phyloP scores from a whole-genome alignment of 2,888 invertebrate genomes.

The Ceramica pisi region DNA sequence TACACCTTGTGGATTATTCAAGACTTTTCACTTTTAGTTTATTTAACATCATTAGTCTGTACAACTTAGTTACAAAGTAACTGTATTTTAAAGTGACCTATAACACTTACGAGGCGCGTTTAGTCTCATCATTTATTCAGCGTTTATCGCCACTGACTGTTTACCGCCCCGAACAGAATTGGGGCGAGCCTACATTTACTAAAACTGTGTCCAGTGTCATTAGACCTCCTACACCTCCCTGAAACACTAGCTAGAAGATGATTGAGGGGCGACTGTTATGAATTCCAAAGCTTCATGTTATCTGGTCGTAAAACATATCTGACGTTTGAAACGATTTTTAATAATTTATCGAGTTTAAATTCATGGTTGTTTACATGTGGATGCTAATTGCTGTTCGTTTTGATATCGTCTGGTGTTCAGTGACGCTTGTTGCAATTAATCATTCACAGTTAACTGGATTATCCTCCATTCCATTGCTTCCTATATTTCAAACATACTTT shows the following conservation, averaged over 20 bases:
- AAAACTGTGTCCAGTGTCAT: constrained; percentile 60
- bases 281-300: constrained; percentile 36
- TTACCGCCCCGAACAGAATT: constrained; percentile 63
- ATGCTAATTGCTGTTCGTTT: constrained; percentile 55
- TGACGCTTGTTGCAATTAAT: constrained; percentile 56
- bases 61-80: constrained; percentile 36
- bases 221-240: constrained; percentile 44
- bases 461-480: constrained; percentile 16
- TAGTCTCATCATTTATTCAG: constrained; percentile 66
- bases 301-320: constrained; percentile 24
- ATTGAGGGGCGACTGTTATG: constrained; percentile 2
- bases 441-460: constrained; percentile 59
- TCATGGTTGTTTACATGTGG: constrained; percentile 48
- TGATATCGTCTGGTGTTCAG: constrained; percentile 45
- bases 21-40: constrained; percentile 59
- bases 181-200: constrained; percentile 65
- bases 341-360: constrained; percentile 41
- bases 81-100: constrained; percentile 43
- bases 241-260: constrained; percentile 7
- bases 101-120: constrained; percentile 56
- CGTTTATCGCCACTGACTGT: constrained; percentile 66
- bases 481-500: constrained; percentile 19
- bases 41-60: constrained; percentile 33
- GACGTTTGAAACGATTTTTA: constrained; percentile 40
- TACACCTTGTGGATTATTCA: constrained; percentile 34